Evolutionary conservation across 2,888 invertebrate species (phyloP).

Genomic region (Eupithecia vulgata): DNA sequence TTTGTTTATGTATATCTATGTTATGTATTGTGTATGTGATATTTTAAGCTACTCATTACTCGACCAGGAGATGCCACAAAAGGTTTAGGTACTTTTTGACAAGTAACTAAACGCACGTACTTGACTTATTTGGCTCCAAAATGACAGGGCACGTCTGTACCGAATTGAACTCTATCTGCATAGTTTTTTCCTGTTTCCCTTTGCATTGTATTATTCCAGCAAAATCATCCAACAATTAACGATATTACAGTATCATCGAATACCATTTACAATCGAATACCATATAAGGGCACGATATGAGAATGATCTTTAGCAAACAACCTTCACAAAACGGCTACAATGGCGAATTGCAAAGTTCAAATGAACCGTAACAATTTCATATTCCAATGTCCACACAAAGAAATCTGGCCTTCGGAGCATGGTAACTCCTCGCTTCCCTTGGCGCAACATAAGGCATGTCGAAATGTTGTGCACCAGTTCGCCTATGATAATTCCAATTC

Average conservation of each 20-base stretch:
- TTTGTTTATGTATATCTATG: too few relatives aligned
- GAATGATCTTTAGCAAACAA: neutral
- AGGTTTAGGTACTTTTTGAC: too few relatives aligned
- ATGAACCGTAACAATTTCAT: constrained; percentile 62
- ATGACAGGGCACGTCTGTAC: too few relatives aligned
- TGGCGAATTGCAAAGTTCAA: constrained; percentile 26
- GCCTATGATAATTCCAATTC: constrained; percentile 80
- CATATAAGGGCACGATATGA: neutral
- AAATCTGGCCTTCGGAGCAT: constrained; percentile 73
- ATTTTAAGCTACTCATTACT: too few relatives aligned
- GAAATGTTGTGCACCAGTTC: constrained; percentile 79
- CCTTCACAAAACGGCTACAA: neutral
- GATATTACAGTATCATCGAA: neutral
- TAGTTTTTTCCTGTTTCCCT: neutral
- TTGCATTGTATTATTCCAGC: neutral
- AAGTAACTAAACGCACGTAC: too few relatives aligned
- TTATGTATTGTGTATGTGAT: too few relatives aligned
- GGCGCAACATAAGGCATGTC: constrained; percentile 63
- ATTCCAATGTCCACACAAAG: constrained; percentile 59
- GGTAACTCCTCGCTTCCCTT: constrained; percentile 69
- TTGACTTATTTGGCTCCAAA: too few relatives aligned
- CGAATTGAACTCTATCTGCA: neutral
- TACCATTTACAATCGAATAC: neutral
- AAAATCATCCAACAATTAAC: neutral
- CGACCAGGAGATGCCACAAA: too few relatives aligned